These are phyloP conservation scores for Acipenser transmontanus DNA, from an alignment of 2,797 vertebrate genomes.

Conservation along the genomic window DNA sequence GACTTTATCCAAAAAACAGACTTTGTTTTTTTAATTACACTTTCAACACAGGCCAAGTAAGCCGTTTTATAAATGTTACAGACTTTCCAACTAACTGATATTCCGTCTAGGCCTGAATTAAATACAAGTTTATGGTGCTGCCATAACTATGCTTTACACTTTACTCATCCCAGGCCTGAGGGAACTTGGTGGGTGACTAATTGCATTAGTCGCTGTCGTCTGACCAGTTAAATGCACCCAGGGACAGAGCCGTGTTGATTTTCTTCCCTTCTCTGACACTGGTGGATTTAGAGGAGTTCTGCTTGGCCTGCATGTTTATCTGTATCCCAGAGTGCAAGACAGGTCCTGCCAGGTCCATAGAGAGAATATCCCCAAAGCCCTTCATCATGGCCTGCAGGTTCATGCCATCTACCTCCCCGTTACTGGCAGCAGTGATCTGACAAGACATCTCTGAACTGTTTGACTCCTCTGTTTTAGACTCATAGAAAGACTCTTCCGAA, in stretches of 20 bases:
- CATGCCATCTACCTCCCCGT: constrained; percentile 79
- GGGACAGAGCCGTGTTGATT: constrained; percentile 86
- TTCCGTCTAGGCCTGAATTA: no score
- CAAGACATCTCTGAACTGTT: constrained; percentile 88
- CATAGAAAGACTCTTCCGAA: constrained; percentile 85
- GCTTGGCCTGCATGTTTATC: constrained; percentile 94
- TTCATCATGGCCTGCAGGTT: constrained; percentile 82
- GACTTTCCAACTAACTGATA: no score
- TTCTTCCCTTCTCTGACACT: constrained; percentile 89
- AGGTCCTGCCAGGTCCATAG: constrained; percentile 74
- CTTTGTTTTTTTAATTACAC: no score
- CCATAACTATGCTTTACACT: no score
- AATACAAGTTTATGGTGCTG: no score
- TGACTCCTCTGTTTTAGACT: constrained; percentile 86
- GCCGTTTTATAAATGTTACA: no score
- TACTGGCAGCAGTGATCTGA: constrained; percentile 81
- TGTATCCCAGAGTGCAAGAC: constrained; percentile 86
- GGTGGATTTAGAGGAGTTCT: constrained; percentile 95
- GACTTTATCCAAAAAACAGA: no score
- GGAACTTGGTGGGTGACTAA: no score
- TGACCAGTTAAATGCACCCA: constrained; percentile 89
- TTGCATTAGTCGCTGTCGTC: constrained; percentile 59
- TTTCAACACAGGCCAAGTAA: no score
- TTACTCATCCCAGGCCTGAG: no score
- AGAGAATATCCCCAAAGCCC: constrained; percentile 83